Evolutionary conservation across 2,113 vertebrate genomes (phyloP).

Genomic region (Noturus placidus): DNA sequence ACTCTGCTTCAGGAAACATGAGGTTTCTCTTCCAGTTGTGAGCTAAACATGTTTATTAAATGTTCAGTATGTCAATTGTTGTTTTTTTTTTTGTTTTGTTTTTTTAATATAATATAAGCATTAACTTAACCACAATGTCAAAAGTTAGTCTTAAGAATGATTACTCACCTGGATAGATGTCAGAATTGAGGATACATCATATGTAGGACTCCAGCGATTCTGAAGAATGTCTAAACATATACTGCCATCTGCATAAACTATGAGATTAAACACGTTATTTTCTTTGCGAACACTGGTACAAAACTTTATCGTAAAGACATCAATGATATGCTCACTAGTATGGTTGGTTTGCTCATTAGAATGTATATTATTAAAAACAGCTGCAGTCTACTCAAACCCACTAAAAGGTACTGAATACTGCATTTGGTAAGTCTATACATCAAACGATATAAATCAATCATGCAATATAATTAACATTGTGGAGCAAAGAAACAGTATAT

Average conservation of each 20-base stretch:
- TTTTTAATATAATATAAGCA: not conserved
- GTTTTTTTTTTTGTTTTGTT: no score
- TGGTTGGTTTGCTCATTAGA: not conserved
- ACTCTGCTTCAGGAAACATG: not conserved
- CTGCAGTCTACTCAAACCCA: not conserved
- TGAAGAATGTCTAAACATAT: constrained; percentile 99
- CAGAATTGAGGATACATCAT: constrained; percentile 63
- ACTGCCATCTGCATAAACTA: constrained; percentile 98
- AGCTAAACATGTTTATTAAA: not conserved
- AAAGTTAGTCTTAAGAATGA: not conserved
- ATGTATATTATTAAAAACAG: not conserved
- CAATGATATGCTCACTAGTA: not conserved
- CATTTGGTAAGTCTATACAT: not conserved
- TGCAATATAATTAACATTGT: not conserved
- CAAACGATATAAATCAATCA: not conserved
- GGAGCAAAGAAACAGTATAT: not conserved
- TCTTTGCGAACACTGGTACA: not conserved
- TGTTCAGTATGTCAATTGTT: not conserved
- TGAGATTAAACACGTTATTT: not conserved
- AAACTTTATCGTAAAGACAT: not conserved
- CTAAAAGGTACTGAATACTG: not conserved
- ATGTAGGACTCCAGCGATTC: constrained; percentile 69
- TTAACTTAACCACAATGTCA: not conserved
- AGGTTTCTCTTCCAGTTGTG: not conserved
- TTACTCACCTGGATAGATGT: constrained; percentile 94